These are phyloP conservation scores for Gryllus bimaculatus DNA, from an alignment of 1,140 invertebrate genomes.

Conservation along the genomic window DNA sequence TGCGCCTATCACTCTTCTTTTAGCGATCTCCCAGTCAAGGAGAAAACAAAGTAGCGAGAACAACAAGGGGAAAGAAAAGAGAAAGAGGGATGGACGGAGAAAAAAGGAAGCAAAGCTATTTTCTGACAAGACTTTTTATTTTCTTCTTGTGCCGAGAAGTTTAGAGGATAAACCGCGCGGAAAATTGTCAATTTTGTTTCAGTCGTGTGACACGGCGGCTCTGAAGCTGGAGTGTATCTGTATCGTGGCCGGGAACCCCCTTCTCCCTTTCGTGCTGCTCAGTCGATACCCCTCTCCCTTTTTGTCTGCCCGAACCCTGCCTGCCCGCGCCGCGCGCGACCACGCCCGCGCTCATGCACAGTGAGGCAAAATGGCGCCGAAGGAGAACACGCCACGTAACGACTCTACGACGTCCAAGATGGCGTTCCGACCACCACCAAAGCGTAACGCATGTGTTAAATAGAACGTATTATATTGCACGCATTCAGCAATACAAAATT, in stretches of 20 bases:
- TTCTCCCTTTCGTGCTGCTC: not conserved
- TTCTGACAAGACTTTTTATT: conserved; percentile 17
- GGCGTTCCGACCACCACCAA: too few relatives aligned
- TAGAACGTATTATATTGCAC: too few relatives aligned
- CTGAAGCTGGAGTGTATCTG: conserved; percentile 3
- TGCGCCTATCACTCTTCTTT: conserved; percentile 3
- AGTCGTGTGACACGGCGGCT: conserved; percentile 6
- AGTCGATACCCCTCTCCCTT: not conserved
- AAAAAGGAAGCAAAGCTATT: conserved; percentile 16
- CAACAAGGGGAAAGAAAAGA: conserved; percentile 6
- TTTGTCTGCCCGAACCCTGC: not conserved
- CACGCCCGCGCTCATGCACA: not conserved
- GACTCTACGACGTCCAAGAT: too few relatives aligned
- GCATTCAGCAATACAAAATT: too few relatives aligned
- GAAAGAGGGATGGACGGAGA: not conserved
- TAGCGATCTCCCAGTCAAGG: not conserved
- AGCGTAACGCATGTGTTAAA: too few relatives aligned
- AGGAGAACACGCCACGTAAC: too few relatives aligned
- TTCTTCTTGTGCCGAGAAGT: conserved; percentile 13
- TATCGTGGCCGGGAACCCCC: not conserved
- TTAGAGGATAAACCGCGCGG: conserved; percentile 16
- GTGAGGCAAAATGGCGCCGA: too few relatives aligned
- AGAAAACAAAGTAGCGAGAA: conserved; percentile 8
- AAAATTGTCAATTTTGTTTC: conserved; percentile 17
- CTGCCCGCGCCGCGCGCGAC: too few relatives aligned